Evolutionary conservation across 2,888 invertebrate genomes (phyloP), one percentile per base, ranked within the genome.

Genomic region (Mesorhabditis belari): DNA sequence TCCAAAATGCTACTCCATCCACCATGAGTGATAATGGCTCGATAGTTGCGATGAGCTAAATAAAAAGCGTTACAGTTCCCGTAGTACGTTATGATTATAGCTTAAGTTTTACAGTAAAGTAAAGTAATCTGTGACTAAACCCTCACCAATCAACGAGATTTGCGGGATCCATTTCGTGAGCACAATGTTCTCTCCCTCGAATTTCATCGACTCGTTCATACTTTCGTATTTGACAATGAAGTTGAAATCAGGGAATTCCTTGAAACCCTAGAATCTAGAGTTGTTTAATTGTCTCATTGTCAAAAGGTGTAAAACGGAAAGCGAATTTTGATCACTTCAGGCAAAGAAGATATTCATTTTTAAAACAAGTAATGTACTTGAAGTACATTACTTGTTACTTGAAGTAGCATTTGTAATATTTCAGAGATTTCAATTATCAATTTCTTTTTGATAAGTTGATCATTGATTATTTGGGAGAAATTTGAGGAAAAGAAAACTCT

Each of bases 1-100:
- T 77, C 77, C 54, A 75, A 59, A 55, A 77, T 70, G 44, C 67
- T 70, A 57, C 74, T 74, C 77, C 75, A 76, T 28, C 77, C 77
- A 3, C 76, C 77, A 58, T 77, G 77, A 17, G 77, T 77, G 49
- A 77, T 66, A 6, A 77, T 74, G 17, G 66, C 71, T 49, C 57
- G 57, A 55, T 75, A 77, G 44, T 76, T 73, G n/a, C 57, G 52
- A 52, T 77, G 76, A 27, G 70, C 73, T 73, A 57, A 49, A 65
- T 51, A 35, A 5, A 49, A 5, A 21, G 5, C 26, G 29, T 23
- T 5, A 6, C n/a, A 44, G 28, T n/a, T 44, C 35, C 17, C 4
- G n/a, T 9, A n/a, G 6, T 51, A 9, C 51, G 21, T 27, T 54
- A 53, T 49, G 19, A 19, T 5, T 21, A 21, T 49, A 23, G 19